Percentiles rank a stretch among this genome's conserved stretches.
phyloP scores from a whole-genome alignment of 2,888 invertebrate species.

The Cryptus armator region DNA sequence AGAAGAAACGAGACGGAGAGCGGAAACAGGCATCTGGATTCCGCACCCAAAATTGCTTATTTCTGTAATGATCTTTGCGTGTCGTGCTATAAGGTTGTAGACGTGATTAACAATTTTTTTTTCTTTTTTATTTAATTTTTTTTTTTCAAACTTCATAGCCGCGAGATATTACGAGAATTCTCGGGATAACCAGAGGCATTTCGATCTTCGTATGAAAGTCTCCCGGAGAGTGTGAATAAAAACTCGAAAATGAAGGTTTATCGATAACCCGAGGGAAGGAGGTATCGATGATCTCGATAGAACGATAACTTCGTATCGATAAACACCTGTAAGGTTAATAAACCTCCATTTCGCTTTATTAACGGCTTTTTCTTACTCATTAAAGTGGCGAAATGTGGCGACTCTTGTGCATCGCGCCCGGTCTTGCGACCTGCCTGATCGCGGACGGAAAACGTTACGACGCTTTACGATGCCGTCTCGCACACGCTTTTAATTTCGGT shows the following conservation, averaged over 20 bases:
- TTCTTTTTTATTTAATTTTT: background rate
- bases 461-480: no score
- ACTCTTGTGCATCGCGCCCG: constrained; percentile 32
- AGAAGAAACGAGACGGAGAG: constrained; percentile 34
- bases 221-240: background rate
- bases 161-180: no score
- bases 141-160: no score
- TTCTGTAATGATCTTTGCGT: constrained; percentile 25
- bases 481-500: no score
- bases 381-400: constrained; percentile 55
- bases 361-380: constrained; percentile 67
- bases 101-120: constrained; percentile 23
- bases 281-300: constrained; percentile 20
- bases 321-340: constrained; percentile 77
- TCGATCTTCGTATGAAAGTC: no score
- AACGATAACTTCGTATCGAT: constrained; percentile 56
- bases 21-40: constrained; percentile 47
- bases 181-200: no score
- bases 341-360: constrained; percentile 73
- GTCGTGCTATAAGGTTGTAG: constrained; percentile 12
- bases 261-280: background rate
- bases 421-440: background rate
- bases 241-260: background rate
- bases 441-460: background rate
- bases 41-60: constrained; percentile 5